Conservation (phyloP, 2,113 vertebrate species). For the Tichodroma muraria region DNA sequence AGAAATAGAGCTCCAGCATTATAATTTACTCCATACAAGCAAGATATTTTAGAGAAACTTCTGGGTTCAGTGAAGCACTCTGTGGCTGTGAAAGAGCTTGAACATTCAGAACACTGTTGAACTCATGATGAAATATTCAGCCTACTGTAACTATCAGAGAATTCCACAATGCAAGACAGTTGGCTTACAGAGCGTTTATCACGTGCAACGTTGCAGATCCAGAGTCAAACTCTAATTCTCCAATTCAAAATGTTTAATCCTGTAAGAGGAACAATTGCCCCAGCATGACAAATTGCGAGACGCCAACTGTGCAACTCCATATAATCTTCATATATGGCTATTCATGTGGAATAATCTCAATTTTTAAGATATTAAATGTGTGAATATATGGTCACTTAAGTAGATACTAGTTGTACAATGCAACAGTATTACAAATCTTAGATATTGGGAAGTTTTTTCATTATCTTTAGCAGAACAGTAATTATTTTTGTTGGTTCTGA, state of each 20-base stretch:
- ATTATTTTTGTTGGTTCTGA: background rate
- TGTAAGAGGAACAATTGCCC: background rate
- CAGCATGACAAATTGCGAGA: background rate
- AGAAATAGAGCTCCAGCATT: background rate
- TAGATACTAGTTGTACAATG: background rate
- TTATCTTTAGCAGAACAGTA: background rate
- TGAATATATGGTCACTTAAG: background rate
- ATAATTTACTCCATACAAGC: background rate
- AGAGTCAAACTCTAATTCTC: background rate
- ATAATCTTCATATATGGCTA: background rate
- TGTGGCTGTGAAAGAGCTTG: background rate
- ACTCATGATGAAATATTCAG: background rate
- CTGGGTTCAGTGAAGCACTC: background rate
- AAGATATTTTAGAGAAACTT: background rate
- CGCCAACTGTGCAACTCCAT: background rate
- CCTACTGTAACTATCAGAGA: background rate
- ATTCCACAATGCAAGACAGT: background rate
- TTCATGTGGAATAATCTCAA: background rate
- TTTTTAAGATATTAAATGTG: background rate
- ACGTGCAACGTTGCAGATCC: accelerated
- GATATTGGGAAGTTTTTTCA: background rate
- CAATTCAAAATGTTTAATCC: background rate
- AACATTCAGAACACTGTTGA: background rate
- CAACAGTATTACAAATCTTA: background rate
- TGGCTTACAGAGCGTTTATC: background rate